These are phyloP conservation scores for Oreochromis spilurus DNA, from an alignment of 2,113 vertebrate species.

Conservation along the genomic window DNA sequence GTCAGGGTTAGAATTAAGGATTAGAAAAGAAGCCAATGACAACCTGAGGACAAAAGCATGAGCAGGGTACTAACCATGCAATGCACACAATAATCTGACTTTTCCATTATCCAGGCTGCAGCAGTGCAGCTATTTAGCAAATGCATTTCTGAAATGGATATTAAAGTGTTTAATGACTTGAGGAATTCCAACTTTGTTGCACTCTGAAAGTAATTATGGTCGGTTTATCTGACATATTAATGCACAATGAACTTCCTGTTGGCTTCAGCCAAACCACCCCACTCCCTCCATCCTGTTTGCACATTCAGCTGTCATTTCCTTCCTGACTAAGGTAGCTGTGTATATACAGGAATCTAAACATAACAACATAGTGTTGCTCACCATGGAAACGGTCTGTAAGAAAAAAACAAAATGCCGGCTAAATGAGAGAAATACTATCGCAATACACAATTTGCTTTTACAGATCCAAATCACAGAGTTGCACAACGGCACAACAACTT, in stretches of 20 bases:
- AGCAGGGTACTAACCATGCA: not conserved
- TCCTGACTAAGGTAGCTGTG: constrained; percentile 38
- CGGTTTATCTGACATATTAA: constrained; percentile 36
- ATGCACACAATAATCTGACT: not conserved
- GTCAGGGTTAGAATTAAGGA: not conserved
- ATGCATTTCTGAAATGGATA: not conserved
- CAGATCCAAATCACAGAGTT: not conserved
- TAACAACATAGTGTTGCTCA: constrained; percentile 22
- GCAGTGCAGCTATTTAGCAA: not conserved
- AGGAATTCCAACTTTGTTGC: not conserved
- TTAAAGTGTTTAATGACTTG: not conserved
- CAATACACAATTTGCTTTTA: not conserved
- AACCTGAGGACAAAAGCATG: not conserved
- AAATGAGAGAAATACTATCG: not conserved
- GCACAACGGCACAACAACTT: not conserved
- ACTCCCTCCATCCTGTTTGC: constrained; percentile 67
- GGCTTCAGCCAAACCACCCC: constrained; percentile 5
- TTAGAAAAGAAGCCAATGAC: not conserved
- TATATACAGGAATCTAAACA: constrained; percentile 25
- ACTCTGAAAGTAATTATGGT: constrained; percentile 1
- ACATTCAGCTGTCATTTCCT: constrained; percentile 59
- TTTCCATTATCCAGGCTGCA: not conserved
- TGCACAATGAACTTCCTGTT: constrained; percentile 40
- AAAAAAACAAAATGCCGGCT: not conserved
- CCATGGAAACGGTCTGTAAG: not conserved